These are phyloP conservation scores for Laticauda laticaudata DNA, from an alignment of 2,113 vertebrate genomes.

Conservation along the genomic window DNA sequence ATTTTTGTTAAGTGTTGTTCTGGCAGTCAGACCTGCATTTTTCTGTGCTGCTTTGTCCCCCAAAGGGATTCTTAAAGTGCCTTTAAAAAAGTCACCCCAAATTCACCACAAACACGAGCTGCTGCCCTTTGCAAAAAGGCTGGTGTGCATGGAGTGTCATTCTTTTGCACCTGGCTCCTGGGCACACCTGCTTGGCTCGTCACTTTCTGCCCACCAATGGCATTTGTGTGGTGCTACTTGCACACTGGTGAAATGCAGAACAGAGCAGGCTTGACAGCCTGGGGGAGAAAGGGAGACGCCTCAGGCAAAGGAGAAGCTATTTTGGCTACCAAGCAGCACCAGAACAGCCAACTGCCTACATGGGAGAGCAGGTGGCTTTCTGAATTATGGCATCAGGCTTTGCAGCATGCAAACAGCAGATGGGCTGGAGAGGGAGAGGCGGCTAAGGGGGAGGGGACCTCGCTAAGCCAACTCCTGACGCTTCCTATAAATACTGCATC, in stretches of 20 bases:
- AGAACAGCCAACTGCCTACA: not conserved
- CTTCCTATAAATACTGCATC: constrained; percentile 18
- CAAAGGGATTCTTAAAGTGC: too few relatives aligned
- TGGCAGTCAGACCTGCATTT: not conserved
- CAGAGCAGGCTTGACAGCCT: not conserved
- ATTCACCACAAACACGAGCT: not conserved
- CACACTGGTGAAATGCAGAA: not conserved
- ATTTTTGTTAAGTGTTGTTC: too few relatives aligned
- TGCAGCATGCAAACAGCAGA: constrained; percentile 34
- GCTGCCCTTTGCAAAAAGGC: too few relatives aligned
- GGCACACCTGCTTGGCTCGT: not conserved
- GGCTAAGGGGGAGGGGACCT: constrained; percentile 1
- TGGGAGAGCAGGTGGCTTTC: constrained; percentile 44
- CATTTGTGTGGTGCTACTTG: not conserved
- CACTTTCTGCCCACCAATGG: not conserved
- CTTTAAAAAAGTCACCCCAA: not conserved
- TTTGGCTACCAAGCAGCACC: not conserved
- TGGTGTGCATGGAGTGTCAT: not conserved
- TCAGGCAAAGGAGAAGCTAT: not conserved
- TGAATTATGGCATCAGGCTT: not conserved
- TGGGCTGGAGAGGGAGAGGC: constrained; percentile 14
- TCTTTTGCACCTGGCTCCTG: not conserved
- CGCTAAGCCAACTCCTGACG: not conserved
- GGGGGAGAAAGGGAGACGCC: not conserved
- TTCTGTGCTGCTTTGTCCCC: too few relatives aligned